Percentiles rank a stretch among this genome's conserved stretches.
Conservation (phyloP, 2,888 invertebrate genomes). For the Pediacus dermestoides region DNA sequence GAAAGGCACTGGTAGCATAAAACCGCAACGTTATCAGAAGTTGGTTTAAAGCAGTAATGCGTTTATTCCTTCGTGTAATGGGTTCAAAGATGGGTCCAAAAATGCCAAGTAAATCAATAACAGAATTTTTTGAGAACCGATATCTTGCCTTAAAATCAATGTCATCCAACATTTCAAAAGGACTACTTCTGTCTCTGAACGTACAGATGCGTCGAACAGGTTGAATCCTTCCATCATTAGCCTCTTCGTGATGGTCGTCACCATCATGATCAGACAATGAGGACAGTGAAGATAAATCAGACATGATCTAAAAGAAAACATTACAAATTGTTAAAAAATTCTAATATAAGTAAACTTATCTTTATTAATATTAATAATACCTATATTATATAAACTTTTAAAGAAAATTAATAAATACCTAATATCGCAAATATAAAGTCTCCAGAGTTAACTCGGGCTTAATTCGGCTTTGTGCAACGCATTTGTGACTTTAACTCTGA, state of each 20-base stretch:
- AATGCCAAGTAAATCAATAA: not conserved
- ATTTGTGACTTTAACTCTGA: too few species aligned
- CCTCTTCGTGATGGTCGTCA: too few species aligned
- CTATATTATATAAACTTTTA: too few species aligned
- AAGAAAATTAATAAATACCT: too few species aligned
- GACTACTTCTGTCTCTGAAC: not conserved
- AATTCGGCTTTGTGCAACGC: too few species aligned
- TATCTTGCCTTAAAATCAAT: not conserved
- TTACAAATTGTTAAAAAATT: too few species aligned
- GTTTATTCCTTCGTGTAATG: conserved; percentile 10
- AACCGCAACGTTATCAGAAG: conserved; percentile 11
- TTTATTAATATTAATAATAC: too few species aligned
- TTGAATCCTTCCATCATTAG: too few species aligned
- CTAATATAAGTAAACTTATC: too few species aligned
- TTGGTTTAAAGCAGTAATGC: conserved; percentile 8
- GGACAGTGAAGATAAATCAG: conserved; percentile 2
- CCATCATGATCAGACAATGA: not conserved
- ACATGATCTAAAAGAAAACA: conserved; percentile 2
- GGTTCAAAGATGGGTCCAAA: conserved; percentile 1
- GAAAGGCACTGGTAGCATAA: conserved; percentile 13
- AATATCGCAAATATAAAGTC: too few species aligned
- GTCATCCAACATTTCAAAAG: conserved; percentile 5
- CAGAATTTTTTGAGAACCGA: not conserved
- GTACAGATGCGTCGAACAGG: not conserved
- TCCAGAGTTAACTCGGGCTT: too few species aligned